Conservation (phyloP, 2,113 vertebrate species). For the Nannobrachium achirus region DNA sequence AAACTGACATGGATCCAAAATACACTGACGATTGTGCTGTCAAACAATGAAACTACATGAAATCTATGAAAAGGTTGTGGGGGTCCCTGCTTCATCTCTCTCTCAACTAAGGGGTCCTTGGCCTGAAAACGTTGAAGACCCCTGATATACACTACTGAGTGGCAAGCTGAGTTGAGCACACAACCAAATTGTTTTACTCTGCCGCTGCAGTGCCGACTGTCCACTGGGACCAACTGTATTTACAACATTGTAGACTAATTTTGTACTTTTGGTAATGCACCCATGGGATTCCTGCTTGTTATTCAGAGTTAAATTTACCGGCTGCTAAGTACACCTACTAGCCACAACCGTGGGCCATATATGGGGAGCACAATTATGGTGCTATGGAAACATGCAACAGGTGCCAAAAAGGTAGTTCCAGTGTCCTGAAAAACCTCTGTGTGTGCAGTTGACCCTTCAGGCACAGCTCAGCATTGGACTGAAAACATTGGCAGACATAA, state of each 20-base stretch:
- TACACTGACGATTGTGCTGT: too few relatives aligned
- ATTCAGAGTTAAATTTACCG: constrained; percentile 58
- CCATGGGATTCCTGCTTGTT: constrained; percentile 62
- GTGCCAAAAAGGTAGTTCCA: constrained; percentile 56
- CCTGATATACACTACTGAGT: too few relatives aligned
- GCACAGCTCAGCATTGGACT: constrained; percentile 25
- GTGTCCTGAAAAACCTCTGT: constrained; percentile 27
- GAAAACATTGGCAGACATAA: constrained; percentile 51
- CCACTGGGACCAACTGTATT: constrained; percentile 51
- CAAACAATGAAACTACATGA: too few relatives aligned
- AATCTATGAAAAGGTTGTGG: too few relatives aligned
- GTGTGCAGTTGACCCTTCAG: constrained; percentile 24
- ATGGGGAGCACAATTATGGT: constrained; percentile 41
- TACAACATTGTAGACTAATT: constrained; percentile 60
- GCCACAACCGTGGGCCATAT: constrained; percentile 39
- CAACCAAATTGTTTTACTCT: constrained; percentile 2
- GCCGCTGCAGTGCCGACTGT: constrained; percentile 4
- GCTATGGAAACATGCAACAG: constrained; percentile 47
- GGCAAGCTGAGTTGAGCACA: constrained; percentile 2
- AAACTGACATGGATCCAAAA: too few relatives aligned
- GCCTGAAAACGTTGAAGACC: too few relatives aligned
- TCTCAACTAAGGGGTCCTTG: too few relatives aligned
- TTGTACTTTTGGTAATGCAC: constrained; percentile 55
- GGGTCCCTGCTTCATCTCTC: too few relatives aligned
- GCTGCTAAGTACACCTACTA: constrained; percentile 36